phyloP scores from a whole-genome alignment of 2,797 vertebrate species.

The Aplochiton taeniatus region DNA sequence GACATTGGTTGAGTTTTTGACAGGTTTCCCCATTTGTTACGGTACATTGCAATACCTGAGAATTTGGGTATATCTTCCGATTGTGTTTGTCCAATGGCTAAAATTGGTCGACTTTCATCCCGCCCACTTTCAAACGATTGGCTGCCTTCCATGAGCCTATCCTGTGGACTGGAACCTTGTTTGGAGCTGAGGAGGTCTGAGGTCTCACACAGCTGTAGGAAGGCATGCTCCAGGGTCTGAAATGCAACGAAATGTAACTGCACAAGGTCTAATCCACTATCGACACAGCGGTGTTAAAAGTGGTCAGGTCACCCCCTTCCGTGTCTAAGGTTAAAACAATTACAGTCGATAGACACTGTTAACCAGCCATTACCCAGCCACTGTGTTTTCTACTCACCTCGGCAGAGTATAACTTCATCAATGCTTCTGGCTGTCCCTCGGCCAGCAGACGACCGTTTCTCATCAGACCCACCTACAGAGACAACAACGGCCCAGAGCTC shows the following conservation, averaged over 20 bases:
- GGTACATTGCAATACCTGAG: constrained; percentile 52
- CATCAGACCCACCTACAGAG: constrained; percentile 79
- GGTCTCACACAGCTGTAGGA: constrained; percentile 78
- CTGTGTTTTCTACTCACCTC: constrained; percentile 60
- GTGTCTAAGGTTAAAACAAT: too few relatives aligned
- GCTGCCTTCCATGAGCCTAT: constrained; percentile 47
- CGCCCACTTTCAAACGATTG: constrained; percentile 63
- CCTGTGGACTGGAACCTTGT: constrained; percentile 39
- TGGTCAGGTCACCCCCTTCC: too few relatives aligned
- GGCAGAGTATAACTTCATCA: constrained; percentile 78
- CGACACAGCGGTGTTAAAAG: too few relatives aligned
- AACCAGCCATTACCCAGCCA: too few relatives aligned
- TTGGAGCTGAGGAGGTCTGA: constrained; percentile 64
- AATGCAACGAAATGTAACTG: not conserved
- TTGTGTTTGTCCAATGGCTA: constrained; percentile 26
- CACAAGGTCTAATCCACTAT: too few relatives aligned
- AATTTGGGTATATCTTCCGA: constrained; percentile 54
- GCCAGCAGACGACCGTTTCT: constrained; percentile 75
- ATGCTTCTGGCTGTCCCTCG: constrained; percentile 71
- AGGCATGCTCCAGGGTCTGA: constrained; percentile 79
- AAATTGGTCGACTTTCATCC: constrained; percentile 73
- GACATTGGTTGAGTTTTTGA: too few relatives aligned
- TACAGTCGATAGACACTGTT: too few relatives aligned
- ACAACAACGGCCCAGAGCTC: not conserved
- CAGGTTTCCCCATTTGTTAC: not conserved